Evolutionary conservation across 2,113 vertebrate species (phyloP), one percentile per base, ranked within the genome.

Genomic region (Psilopogon haemacephalus): DNA sequence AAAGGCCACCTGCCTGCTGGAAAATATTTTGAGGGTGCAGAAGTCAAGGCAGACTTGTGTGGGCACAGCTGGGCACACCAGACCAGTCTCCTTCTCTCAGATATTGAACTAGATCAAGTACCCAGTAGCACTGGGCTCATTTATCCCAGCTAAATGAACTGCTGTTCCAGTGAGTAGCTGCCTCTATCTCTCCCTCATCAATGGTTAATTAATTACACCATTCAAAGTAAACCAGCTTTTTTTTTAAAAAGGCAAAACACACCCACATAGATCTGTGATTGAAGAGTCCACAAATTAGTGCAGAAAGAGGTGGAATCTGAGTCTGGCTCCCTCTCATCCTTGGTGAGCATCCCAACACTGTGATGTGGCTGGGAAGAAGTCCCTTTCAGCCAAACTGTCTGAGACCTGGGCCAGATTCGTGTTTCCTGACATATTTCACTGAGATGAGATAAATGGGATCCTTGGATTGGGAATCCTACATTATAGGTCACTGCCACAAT

Each of bases 331-430:
- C 46, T 58, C 63, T 62, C 15, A 42, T 2, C 13, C 9, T 69
- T 35, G 5, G 8, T 26, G 48, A 76, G 11, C 9, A 44, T 3
- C 7, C 9, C 23, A 15, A 1, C 1, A 1, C 16, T 54, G 3
- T 6, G 20, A 4, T 35, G 56, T 17, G 15, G 3, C 32, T n/a
- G 5, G 8, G 30, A 24, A 32, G 18, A 14, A 38, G 7, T 17
- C 5, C 28, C n/a, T 75, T 75, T 33, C 42, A 85, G 15, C 5
- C 7, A 19, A 4, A 4, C 13, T 33, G 20, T 40, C 79, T 69
- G 48, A 84, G 62, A 54, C 15, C 40, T n/a, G 33, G 5, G 8
- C 38, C 2, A 0, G 5, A 48, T 35, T 79, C 13, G 3, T 38
- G 5, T 10, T 72, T 75, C 35, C 55, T 18, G 27, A 71, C 30